Percentiles rank a stretch among this genome's conserved stretches.
Evolutionary conservation across 2,797 vertebrate species (phyloP).

Genomic region (Acrossocheilus wenchowensis): DNA sequence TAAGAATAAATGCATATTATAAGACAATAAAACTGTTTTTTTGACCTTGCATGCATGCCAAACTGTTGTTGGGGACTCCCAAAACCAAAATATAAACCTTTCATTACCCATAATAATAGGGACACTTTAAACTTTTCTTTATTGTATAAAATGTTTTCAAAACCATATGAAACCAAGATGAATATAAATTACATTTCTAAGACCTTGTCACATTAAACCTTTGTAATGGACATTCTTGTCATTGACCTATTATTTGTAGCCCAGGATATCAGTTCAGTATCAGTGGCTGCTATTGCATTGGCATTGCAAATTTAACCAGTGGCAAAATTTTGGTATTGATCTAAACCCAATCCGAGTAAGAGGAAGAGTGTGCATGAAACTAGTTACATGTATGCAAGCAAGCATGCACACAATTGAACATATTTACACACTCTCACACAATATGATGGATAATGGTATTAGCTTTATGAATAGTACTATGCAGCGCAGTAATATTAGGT

Average conservation of each 20-base stretch:
- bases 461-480: conserved; percentile 43
- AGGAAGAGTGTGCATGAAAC: background rate
- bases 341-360: background rate
- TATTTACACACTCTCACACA: conserved; percentile 15
- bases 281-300: background rate
- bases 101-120: no score
- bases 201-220: background rate
- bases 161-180: background rate
- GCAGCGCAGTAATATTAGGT: conserved; percentile 39
- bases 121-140: background rate
- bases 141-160: background rate
- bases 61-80: no score
- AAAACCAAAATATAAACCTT: no score
- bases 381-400: background rate
- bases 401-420: conserved; percentile 12
- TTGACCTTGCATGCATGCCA: no score
- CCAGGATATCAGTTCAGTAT: background rate
- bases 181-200: background rate
- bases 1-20: no score
- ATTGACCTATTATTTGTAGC: background rate
- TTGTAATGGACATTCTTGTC: background rate
- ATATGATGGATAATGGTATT: conserved; percentile 27
- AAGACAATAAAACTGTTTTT: no score
- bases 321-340: background rate
- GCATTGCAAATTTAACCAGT: background rate